A percentile compares a stretch with the other conserved stretches of the same genome.
phyloP scores from a whole-genome alignment of 2,797 vertebrate species.

The Phrynocephalus guinanensis region DNA sequence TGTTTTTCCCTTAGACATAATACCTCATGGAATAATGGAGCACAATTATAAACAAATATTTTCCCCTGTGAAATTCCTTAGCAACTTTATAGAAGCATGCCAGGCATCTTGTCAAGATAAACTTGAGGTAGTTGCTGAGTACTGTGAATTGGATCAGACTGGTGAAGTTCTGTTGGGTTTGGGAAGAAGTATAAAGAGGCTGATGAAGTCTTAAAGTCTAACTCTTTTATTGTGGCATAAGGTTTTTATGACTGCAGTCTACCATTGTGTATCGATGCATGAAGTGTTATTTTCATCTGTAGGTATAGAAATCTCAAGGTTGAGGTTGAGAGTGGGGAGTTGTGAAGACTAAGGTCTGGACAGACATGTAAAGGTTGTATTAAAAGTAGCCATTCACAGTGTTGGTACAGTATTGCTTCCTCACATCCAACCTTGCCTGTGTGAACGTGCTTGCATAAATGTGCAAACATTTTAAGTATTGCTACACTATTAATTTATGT shows the following conservation, averaged over 20 bases:
- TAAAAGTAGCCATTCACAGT: not conserved
- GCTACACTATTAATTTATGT: no score
- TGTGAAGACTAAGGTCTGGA: not conserved
- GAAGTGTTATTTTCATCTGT: not conserved
- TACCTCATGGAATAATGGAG: not conserved
- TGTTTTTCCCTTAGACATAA: not conserved
- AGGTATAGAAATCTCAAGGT: not conserved
- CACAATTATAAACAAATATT: not conserved
- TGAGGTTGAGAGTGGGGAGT: not conserved
- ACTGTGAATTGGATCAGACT: not conserved
- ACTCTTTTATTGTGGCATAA: not conserved
- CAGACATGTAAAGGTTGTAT: not conserved
- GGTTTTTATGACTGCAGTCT: not conserved
- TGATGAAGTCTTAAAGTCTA: not conserved
- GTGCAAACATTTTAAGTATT: not conserved
- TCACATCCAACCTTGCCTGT: not conserved
- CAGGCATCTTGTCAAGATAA: not conserved
- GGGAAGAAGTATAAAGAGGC: not conserved
- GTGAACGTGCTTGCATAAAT: no score
- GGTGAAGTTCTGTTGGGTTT: not conserved
- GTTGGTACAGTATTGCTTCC: not conserved
- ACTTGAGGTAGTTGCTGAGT: not conserved
- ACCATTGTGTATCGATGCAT: not conserved
- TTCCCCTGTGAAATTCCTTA: not conserved
- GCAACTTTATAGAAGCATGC: not conserved